phyloP scores from a whole-genome alignment of 1,140 invertebrate species.

The Cherax quadricarinatus region DNA sequence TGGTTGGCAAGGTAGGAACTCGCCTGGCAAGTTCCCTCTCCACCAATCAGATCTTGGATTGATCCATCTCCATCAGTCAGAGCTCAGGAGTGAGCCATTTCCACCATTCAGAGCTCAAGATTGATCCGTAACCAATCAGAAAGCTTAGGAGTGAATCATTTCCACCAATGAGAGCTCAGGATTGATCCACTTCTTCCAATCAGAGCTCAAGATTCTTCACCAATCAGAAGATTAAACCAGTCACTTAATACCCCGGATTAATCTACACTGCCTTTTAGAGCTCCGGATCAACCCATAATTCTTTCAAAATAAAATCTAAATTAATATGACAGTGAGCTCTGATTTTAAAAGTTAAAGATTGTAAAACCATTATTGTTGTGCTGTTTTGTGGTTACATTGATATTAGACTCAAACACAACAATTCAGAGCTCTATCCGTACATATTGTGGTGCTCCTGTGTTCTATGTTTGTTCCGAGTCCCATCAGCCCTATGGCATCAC shows the following conservation, averaged over 20 bases:
- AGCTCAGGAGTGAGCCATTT: conserved; percentile 68
- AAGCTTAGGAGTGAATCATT: conserved; percentile 64
- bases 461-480: conserved; percentile 55
- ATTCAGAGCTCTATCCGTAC: conserved; percentile 49
- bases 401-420: conserved; percentile 30
- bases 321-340: conserved; percentile 51
- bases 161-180: conserved; percentile 61
- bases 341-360: conserved; percentile 53
- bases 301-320: conserved; percentile 18
- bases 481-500: conserved; percentile 61
- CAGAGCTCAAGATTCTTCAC: conserved; percentile 47
- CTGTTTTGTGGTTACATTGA: conserved; percentile 33
- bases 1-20: conserved; percentile 87
- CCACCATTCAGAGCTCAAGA: conserved; percentile 68
- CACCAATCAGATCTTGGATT: conserved; percentile 72
- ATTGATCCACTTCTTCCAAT: conserved; percentile 64
- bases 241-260: conserved; percentile 25
- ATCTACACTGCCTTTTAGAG: conserved; percentile 17
- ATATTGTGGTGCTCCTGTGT: conserved; percentile 49
- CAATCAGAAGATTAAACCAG: conserved; percentile 31
- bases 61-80: conserved; percentile 71
- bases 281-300: conserved; percentile 32
- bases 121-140: conserved; percentile 52
- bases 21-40: conserved; percentile 70
- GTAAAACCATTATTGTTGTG: conserved; percentile 20